A percentile compares a stretch with the other conserved stretches of the same genome.
Conservation (phyloP, 1,140 invertebrate genomes). For the Zelostemma sp. region DNA sequence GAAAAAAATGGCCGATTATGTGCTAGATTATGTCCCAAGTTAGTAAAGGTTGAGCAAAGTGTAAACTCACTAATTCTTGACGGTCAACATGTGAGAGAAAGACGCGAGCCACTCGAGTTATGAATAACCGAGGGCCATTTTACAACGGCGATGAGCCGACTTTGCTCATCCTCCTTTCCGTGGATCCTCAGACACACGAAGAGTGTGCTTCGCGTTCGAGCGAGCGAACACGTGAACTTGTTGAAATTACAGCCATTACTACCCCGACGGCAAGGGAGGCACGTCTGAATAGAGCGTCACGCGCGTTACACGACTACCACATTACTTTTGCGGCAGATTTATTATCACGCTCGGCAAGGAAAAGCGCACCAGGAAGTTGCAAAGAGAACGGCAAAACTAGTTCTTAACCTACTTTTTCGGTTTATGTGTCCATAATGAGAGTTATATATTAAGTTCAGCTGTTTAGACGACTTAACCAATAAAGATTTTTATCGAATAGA, state of each 20-base stretch:
- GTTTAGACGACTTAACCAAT: slow-evolving; percentile 11
- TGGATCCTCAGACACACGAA: slow-evolving; percentile 46
- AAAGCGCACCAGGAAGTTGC: slow-evolving; percentile 12
- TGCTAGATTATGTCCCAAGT: slow-evolving; percentile 21
- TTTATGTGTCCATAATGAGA: slow-evolving; percentile 31
- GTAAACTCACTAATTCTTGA: slow-evolving; percentile 45
- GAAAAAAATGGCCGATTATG: not conserved
- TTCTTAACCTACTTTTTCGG: slow-evolving; percentile 42
- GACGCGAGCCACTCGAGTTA: slow-evolving; percentile 32
- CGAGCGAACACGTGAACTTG: slow-evolving; percentile 42
- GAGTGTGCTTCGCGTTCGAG: slow-evolving; percentile 19
- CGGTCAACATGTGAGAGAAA: slow-evolving; percentile 51
- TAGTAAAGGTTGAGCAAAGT: slow-evolving; percentile 18
- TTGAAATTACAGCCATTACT: slow-evolving; percentile 58
- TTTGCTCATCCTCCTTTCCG: slow-evolving; percentile 10
- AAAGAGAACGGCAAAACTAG: slow-evolving; percentile 20
- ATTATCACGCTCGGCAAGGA: slow-evolving; percentile 42
- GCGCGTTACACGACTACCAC: slow-evolving; percentile 56
- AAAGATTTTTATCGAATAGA: not conserved
- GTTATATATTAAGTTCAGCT: slow-evolving; percentile 23
- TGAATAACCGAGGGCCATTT: slow-evolving; percentile 41
- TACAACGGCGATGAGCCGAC: slow-evolving; percentile 4
- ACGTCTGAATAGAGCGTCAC: slow-evolving; percentile 55
- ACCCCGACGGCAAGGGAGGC: slow-evolving; percentile 49
- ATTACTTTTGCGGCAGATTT: slow-evolving; percentile 59